These are phyloP conservation scores for Zaprionus capensis DNA, from an alignment of 1,140 invertebrate genomes.

Conservation along the genomic window DNA sequence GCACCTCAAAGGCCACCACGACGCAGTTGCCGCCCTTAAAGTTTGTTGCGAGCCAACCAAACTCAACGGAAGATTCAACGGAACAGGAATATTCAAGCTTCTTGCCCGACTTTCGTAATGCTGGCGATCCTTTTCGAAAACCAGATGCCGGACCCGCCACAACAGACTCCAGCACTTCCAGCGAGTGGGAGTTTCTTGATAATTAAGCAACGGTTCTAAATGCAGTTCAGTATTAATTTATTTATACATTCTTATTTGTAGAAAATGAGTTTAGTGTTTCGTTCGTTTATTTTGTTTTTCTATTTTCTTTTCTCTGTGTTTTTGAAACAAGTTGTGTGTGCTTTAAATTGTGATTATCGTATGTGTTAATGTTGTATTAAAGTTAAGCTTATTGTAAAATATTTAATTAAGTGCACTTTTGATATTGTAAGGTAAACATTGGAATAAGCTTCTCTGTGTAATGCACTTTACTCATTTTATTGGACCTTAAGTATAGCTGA, in stretches of 20 bases:
- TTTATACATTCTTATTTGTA: constrained; percentile 11
- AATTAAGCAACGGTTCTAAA: constrained; percentile 45
- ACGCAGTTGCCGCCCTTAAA: constrained; percentile 39
- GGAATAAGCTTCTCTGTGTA: constrained; percentile 19
- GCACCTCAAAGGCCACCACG: constrained; percentile 22
- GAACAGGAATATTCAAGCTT: constrained; percentile 67
- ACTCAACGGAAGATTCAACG: neutral
- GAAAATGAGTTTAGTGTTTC: constrained; percentile 10
- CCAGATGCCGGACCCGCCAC: constrained; percentile 41
- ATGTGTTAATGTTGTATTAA: constrained; percentile 42
- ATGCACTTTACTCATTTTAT: constrained; percentile 20
- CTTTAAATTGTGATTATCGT: constrained; percentile 66
- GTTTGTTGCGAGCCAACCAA: constrained; percentile 57
- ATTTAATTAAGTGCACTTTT: constrained; percentile 27
- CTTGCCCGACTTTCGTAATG: constrained; percentile 70
- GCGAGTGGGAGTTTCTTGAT: constrained; percentile 82
- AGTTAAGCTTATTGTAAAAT: constrained; percentile 61
- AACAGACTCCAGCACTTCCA: constrained; percentile 72
- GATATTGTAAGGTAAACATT: constrained; percentile 5
- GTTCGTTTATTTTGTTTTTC: constrained; percentile 3
- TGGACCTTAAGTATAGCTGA: constrained; percentile 10
- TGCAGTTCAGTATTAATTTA: constrained; percentile 40
- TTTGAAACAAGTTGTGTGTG: constrained; percentile 52
- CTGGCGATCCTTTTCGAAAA: constrained; percentile 56
- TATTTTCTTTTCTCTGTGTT: neutral